phyloP scores from a whole-genome alignment of 2,888 invertebrate species.

The Chrysolina oricalcia region DNA sequence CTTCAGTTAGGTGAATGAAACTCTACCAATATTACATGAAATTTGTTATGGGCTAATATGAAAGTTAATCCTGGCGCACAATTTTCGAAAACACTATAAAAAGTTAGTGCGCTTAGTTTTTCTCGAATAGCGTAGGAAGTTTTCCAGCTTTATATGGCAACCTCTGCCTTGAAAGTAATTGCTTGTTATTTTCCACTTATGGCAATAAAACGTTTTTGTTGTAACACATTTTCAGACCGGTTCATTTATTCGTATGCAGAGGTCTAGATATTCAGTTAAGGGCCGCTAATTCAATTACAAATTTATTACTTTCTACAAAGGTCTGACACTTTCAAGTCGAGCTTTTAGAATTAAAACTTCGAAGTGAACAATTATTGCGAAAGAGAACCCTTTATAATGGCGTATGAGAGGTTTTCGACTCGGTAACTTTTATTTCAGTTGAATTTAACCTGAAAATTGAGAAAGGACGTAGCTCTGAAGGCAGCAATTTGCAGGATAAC shows the following conservation, averaged over 20 bases:
- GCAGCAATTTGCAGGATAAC: not conserved
- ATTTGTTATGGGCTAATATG: too few relatives aligned
- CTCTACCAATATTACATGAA: too few relatives aligned
- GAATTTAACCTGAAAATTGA: not conserved
- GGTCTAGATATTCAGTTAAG: not conserved
- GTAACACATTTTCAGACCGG: not conserved
- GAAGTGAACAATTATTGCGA: not conserved
- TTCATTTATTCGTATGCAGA: not conserved
- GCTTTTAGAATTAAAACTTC: not conserved
- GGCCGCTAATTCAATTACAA: conserved; percentile 4
- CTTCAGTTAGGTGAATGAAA: too few relatives aligned
- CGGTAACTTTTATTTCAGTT: conserved; percentile 1
- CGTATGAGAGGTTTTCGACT: not conserved
- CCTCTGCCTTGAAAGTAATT: not conserved
- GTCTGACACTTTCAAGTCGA: not conserved
- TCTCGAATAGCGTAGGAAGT: too few relatives aligned
- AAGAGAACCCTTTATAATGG: not conserved
- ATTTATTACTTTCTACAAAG: not conserved
- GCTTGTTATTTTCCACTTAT: not conserved
- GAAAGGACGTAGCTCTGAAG: not conserved
- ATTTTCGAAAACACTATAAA: too few relatives aligned
- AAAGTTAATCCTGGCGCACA: too few relatives aligned
- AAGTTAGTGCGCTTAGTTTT: too few relatives aligned
- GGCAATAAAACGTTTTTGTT: not conserved
- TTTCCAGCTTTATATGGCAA: too few relatives aligned